Evolutionary conservation across 2,888 invertebrate genomes (phyloP).

Genomic region (Cheilosia grossa): DNA sequence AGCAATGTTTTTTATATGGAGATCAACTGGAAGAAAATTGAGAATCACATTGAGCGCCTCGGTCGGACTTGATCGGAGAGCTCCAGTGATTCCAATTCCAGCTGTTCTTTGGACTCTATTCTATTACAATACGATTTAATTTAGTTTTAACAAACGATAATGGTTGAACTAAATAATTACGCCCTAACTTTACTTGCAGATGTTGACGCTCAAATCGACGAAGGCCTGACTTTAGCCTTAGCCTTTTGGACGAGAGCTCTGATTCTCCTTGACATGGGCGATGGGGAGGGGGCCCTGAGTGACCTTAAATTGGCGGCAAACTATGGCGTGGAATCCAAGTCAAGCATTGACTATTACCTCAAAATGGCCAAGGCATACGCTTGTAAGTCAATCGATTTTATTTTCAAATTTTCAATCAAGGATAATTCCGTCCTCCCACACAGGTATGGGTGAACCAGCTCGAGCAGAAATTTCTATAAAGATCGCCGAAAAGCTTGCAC

Average conservation of each 20-base stretch:
- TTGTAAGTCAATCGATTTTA: conserved; percentile 76
- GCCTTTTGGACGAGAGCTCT: conserved; percentile 88
- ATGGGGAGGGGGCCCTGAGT: conserved; percentile 86
- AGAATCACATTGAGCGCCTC: no score
- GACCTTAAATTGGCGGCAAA: conserved; percentile 88
- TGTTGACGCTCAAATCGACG: conserved; percentile 85
- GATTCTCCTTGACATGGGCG: conserved; percentile 85
- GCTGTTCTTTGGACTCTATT: no score
- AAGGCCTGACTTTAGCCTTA: conserved; percentile 86
- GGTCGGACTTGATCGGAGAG: no score
- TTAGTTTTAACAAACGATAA: no score
- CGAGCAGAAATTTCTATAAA: conserved; percentile 87
- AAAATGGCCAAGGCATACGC: conserved; percentile 88
- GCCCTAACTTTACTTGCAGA: conserved; percentile 78
- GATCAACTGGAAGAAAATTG: no score
- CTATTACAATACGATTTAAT: no score
- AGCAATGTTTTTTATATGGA: no score
- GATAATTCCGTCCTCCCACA: conserved; percentile 76
- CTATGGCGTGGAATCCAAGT: conserved; percentile 86
- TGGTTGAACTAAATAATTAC: not conserved
- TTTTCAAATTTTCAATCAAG: not conserved
- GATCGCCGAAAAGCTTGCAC: conserved; percentile 86
- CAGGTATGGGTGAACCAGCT: conserved; percentile 85
- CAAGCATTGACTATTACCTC: conserved; percentile 88
- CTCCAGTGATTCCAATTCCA: no score